Conservation (phyloP, 2,113 vertebrate genomes). For the Andinoacara biseriatus region DNA sequence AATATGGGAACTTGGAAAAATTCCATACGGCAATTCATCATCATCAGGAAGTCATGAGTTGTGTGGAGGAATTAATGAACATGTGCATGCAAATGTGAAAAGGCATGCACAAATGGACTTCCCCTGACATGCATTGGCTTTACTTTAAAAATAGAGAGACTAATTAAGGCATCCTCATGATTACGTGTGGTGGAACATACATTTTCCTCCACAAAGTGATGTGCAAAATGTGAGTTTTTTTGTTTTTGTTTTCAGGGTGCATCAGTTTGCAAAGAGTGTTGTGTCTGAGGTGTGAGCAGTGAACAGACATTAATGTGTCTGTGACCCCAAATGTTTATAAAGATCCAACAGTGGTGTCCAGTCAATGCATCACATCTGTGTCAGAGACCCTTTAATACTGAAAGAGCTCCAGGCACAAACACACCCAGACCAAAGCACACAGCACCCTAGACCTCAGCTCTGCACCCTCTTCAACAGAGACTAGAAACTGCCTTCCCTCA, state of each 20-base stretch:
- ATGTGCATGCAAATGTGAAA: constrained; percentile 31
- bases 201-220: background rate
- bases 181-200: background rate
- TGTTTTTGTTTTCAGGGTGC: background rate
- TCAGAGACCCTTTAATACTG: constrained; percentile 20
- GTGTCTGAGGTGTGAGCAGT: background rate
- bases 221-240: background rate
- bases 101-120: constrained; percentile 20
- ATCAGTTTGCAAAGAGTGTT: background rate
- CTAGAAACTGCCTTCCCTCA: constrained; percentile 7
- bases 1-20: constrained; percentile 44
- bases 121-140: constrained; percentile 7
- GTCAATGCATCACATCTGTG: constrained; percentile 17
- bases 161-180: constrained; percentile 6
- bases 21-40: constrained; percentile 66
- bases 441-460: background rate
- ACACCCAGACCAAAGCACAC: background rate
- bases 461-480: background rate
- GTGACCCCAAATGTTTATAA: constrained; percentile 13
- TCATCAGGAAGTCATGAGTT: constrained; percentile 46
- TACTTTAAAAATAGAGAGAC: constrained; percentile 24
- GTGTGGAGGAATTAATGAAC: constrained; percentile 42
- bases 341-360: background rate
- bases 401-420: constrained; percentile 1
- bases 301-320: constrained; percentile 20